These are phyloP conservation scores for Pipa parva DNA, from an alignment of 2,113 vertebrate species.

Conservation along the genomic window DNA sequence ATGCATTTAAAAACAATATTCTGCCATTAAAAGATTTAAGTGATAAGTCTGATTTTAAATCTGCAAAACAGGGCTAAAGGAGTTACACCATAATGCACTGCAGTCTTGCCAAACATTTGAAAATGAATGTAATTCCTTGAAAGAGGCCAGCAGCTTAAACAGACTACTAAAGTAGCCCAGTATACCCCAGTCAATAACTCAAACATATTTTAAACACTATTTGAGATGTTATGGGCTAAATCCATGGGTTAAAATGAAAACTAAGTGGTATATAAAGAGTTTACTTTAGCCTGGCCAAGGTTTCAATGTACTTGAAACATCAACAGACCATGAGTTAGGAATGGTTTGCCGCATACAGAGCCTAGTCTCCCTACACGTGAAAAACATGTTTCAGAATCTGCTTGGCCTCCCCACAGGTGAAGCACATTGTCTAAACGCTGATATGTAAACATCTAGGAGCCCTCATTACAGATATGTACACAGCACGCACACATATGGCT, in stretches of 20 bases:
- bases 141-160: slow-evolving; percentile 18
- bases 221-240: slow-evolving; percentile 16
- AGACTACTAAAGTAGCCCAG: slow-evolving; percentile 1
- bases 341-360: slow-evolving; percentile 32
- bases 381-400: slow-evolving; percentile 15
- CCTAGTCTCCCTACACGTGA: slow-evolving; percentile 18
- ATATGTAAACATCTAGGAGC: slow-evolving; percentile 43
- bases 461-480: slow-evolving; percentile 35
- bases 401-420: slow-evolving; percentile 35
- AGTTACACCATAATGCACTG: slow-evolving; percentile 12
- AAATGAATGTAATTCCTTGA: background rate
- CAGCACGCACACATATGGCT: slow-evolving; percentile 29
- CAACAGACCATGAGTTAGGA: slow-evolving; percentile 33
- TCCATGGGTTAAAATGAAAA: slow-evolving; percentile 6
- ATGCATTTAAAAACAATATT: too few relatives aligned
- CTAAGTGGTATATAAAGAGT: slow-evolving; percentile 3
- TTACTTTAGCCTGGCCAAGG: slow-evolving; percentile 7
- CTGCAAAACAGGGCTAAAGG: background rate
- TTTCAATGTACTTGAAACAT: slow-evolving; percentile 15
- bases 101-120: slow-evolving; percentile 1
- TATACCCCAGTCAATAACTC: slow-evolving; percentile 16
- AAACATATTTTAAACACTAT: slow-evolving; percentile 5
- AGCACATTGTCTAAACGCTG: slow-evolving; percentile 30
- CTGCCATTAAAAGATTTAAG: slow-evolving; percentile 5
- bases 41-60: background rate